Evolutionary conservation across 2,888 invertebrate genomes (phyloP), one percentile per base, ranked within the genome.

Genomic region (Hypena proboscidalis): DNA sequence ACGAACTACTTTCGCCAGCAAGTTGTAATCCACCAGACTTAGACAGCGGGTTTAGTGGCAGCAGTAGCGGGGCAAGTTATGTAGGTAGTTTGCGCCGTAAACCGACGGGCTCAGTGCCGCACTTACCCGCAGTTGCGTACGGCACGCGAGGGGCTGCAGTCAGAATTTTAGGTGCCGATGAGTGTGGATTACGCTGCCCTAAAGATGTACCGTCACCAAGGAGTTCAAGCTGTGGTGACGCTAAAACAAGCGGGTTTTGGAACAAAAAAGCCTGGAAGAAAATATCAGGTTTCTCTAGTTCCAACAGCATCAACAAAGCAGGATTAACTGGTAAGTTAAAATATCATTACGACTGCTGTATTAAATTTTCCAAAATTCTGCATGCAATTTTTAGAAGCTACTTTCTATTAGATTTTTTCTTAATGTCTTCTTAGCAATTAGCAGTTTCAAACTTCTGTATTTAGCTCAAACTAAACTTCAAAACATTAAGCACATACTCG

Each of bases 1-100:
- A 95, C 74, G 95, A 95, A 72, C 85, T 95, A 56, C 87, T 95
- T 54, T 95, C 95, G 29, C 95, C 95, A 20, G 92, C 94, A 51
- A 93, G 92, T 68, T 93, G 93, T 80, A 92, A 92, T 79, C 90
- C 92, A 51, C 93, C 93, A 52, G 95, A 95, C 81, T 91, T 95
- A 74, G 96, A 96, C 83, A 95, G 95, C 80, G 96, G 96, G 36
- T 96, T 96, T 82, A 95, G 96, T 84, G 95, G 95, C 66, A 95
- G 95, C 83, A 95, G 95, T 74, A 95, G 95, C 82, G 95, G 95
- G 63, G 95, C 95, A 59, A 96, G 95, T 85, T 95, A 95, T 82
- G 94, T 94, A 5, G 95, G 95, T 45, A 94, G 94, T 75, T 85
- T 95, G 58, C 91, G 95, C 43, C 90, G 92, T 47, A 92, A 92